Base-by-base conservation (phyloP, 2,113 vertebrate species). In the Thunnus maccoyii region DNA sequence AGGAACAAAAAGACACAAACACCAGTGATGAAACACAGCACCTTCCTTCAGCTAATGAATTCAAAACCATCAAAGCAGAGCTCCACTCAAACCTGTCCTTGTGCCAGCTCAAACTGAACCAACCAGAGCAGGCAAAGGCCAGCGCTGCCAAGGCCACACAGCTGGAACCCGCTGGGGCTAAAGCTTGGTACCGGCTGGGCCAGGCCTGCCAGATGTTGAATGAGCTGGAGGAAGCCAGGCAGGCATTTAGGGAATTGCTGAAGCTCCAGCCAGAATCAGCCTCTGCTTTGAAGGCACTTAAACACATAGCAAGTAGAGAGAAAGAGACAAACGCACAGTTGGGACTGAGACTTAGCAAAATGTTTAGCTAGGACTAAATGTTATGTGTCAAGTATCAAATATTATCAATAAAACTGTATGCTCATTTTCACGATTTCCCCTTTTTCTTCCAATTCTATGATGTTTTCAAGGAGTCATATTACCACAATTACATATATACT, bases 131-230 rank as follows among this genome's bases (percentile, higher is more conserved):
- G 51, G 97, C 97, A 2, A 95, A 87, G 52, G 90, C 88, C 68
- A 97, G 91, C 63, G 96, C 96, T n/a, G 83, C 90, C 27, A 96
- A 95, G 83, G 96, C 95, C 10, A 94, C 96, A 17, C 88, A 92
- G 79, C 89, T 95, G 60, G 95, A 97, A 44, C 96, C 97, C 0
- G 50, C 77, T 4, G 95, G 94, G 3, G 51, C 93, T 27, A 98
- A 98, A 87, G 96, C 96, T 27, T 95, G 97, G 89, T 97, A 97
- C 85, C 94, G 97, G 0, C 94, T 96, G 3, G 97, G 96, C 1
- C 93, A 96, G 76, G 97, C 97, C 10, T 95, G 94, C 47, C 94
- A 95, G 25, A 92, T 94, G 81, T 86, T 96, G 71, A 95, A 95
- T 5, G 96, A 98, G 83, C 89, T 97, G 79, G 95, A 94, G 16